These are phyloP conservation scores for Eupleurogrammus muticus DNA, from an alignment of 2,797 vertebrate genomes.

Conservation along the genomic window DNA sequence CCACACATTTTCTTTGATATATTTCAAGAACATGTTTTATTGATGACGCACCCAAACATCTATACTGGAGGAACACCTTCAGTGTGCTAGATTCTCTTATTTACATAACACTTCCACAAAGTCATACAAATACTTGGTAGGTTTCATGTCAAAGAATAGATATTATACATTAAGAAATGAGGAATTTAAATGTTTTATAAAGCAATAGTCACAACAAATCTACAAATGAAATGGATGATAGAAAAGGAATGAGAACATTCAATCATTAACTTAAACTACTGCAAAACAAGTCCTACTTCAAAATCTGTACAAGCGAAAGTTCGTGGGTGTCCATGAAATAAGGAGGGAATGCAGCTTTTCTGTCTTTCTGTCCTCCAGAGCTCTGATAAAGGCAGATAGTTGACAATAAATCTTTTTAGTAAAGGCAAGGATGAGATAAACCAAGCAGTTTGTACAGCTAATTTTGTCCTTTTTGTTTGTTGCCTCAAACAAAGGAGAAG, in stretches of 20 bases:
- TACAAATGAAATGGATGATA: conserved; percentile 82
- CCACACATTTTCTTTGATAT: conserved; percentile 57
- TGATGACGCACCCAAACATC: conserved; percentile 78
- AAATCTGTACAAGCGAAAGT: conserved; percentile 76
- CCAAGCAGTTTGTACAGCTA: conserved; percentile 71
- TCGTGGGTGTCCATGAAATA: conserved; percentile 56
- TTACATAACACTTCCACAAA: conserved; percentile 81
- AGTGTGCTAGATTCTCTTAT: conserved; percentile 80
- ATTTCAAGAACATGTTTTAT: conserved; percentile 78
- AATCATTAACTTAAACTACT: conserved; percentile 73
- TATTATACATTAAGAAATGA: conserved; percentile 79
- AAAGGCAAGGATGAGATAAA: conserved; percentile 63
- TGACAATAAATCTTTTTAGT: conserved; percentile 46
- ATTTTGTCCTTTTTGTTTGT: conserved; percentile 49
- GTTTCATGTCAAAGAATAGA: conserved; percentile 81
- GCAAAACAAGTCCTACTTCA: conserved; percentile 75
- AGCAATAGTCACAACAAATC: conserved; percentile 85
- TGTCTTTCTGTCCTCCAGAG: conserved; percentile 35
- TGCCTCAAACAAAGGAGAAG: conserved; percentile 52
- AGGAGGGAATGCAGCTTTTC: conserved; percentile 60
- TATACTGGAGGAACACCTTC: conserved; percentile 76
- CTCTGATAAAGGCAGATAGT: conserved; percentile 54
- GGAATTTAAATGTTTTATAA: conserved; percentile 79
- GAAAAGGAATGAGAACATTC: conserved; percentile 64
- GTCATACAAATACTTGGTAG: conserved; percentile 82